Conservation (phyloP, 2,888 invertebrate genomes). For the Hetaerina titia region DNA sequence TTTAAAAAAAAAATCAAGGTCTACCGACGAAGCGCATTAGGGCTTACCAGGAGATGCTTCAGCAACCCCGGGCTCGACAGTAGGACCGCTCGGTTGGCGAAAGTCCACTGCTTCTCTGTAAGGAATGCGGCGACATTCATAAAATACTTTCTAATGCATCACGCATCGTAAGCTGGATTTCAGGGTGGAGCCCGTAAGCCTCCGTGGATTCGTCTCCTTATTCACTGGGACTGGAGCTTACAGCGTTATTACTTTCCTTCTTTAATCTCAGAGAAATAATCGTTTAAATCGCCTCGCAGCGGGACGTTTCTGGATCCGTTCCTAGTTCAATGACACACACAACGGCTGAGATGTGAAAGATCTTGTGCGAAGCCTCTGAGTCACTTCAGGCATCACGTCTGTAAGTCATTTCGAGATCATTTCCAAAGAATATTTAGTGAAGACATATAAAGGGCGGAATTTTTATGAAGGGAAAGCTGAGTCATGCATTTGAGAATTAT, state of each 20-base stretch:
- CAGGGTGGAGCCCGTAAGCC: constrained; percentile 12
- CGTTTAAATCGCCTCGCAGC: constrained; percentile 12
- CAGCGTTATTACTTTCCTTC: constrained; percentile 4
- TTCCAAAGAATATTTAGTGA: constrained; percentile 32
- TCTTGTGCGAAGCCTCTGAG: not conserved
- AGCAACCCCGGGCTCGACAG: not conserved
- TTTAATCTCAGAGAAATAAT: constrained; percentile 27
- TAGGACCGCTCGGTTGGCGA: constrained; percentile 24
- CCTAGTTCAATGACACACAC: constrained; percentile 15
- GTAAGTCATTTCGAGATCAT: not conserved
- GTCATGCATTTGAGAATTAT: not conserved
- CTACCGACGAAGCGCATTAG: not conserved
- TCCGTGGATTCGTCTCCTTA: constrained; percentile 1
- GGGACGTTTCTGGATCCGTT: constrained; percentile 20
- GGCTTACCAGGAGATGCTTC: not conserved
- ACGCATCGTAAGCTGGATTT: constrained; percentile 16
- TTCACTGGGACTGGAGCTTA: not conserved
- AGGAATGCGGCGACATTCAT: constrained; percentile 1
- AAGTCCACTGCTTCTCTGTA: constrained; percentile 1
- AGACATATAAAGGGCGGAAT: constrained; percentile 16
- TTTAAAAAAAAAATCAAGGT: no score
- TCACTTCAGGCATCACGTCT: not conserved
- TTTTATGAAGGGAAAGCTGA: constrained; percentile 16
- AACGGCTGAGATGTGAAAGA: constrained; percentile 2
- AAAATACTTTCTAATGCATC: constrained; percentile 31